Evolutionary conservation across 2,113 vertebrate species (phyloP).

Genomic region (Chamaea fasciata): DNA sequence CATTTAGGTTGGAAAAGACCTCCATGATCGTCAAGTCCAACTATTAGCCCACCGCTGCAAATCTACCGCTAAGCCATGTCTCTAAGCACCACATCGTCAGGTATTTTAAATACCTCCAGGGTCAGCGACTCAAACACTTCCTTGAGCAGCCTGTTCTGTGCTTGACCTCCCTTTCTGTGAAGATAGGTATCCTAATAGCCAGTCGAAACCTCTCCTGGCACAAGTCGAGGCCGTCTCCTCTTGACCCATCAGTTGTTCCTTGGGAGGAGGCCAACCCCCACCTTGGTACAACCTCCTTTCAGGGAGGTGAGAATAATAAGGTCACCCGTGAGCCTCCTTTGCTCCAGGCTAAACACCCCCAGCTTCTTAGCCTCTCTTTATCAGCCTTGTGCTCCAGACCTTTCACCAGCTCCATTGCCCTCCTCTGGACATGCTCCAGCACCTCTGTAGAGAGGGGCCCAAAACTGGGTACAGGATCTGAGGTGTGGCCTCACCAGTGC

Average conservation of each 20-base stretch:
- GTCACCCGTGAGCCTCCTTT: not conserved
- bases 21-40: not conserved
- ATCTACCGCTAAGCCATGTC: not conserved
- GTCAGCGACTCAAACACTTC: not conserved
- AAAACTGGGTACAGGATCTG: not conserved
- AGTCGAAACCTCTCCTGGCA: no score
- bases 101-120: not conserved
- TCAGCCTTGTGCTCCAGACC: not conserved
- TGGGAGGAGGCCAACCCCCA: no score
- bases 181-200: not conserved
- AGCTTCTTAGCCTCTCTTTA: not conserved
- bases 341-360: not conserved
- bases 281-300: not conserved
- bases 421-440: rapidly evolving
- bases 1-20: not conserved
- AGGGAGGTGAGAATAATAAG: not conserved
- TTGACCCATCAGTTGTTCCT: not conserved
- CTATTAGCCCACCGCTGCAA: not conserved
- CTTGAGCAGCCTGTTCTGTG: not conserved
- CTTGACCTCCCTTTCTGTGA: not conserved
- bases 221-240: not conserved
- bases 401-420: rapidly evolving
- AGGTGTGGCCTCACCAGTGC: not conserved
- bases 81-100: not conserved
- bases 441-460: rapidly evolving